A percentile compares a stretch with the other conserved stretches of the same genome.
Evolutionary conservation across 2,888 invertebrate species (phyloP).

Genomic region (Diaprepes abbreviatus): DNA sequence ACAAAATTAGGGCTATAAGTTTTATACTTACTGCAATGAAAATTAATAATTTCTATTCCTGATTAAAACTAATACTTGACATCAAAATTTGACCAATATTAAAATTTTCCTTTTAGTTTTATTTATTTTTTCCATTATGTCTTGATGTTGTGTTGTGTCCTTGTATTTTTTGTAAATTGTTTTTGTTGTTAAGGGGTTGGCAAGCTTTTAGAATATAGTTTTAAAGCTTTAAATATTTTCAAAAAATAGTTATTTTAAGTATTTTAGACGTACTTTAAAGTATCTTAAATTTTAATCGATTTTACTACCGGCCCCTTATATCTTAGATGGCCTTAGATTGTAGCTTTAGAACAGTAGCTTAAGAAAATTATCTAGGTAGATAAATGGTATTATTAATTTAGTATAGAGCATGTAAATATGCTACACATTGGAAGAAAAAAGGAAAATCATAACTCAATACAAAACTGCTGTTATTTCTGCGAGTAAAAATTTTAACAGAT

Average conservation of each 20-base stretch:
- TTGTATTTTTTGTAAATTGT: slow-evolving; percentile 68
- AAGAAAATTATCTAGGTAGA: slow-evolving; percentile 24
- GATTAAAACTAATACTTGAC: neutral
- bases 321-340: slow-evolving; percentile 36
- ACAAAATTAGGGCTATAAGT: neutral
- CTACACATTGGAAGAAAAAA: slow-evolving; percentile 38
- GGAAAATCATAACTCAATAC: too few relatives aligned
- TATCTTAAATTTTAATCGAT: neutral
- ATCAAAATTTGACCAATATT: slow-evolving; percentile 3
- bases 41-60: neutral
- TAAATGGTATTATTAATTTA: slow-evolving; percentile 28
- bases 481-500: neutral
- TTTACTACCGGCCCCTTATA: slow-evolving; percentile 28
- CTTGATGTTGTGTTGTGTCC: slow-evolving; percentile 67
- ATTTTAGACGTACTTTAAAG: slow-evolving; percentile 18
- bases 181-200: slow-evolving; percentile 67
- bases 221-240: slow-evolving; percentile 50
- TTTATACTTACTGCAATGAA: slow-evolving; percentile 3
- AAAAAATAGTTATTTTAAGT: slow-evolving; percentile 12
- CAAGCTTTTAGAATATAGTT: slow-evolving; percentile 62
- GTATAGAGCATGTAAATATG: slow-evolving; percentile 55
- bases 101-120: slow-evolving; percentile 1
- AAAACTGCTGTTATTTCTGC: neutral
- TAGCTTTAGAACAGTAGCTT: slow-evolving; percentile 30
- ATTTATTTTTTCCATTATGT: slow-evolving; percentile 43